These are phyloP conservation scores for Axea sp. DNA, from an alignment of 2,888 invertebrate genomes.

Conservation along the genomic window DNA sequence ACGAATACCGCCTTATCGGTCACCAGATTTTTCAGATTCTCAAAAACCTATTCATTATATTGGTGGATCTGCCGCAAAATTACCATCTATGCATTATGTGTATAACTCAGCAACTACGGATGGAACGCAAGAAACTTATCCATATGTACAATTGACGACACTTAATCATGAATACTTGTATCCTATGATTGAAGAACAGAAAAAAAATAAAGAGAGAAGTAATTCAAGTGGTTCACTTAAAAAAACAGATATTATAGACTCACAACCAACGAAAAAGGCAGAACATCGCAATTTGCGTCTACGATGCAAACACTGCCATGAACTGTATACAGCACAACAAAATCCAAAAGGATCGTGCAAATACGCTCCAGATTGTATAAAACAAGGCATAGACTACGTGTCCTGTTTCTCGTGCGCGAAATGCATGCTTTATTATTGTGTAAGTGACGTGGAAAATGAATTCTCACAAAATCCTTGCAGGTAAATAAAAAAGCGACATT, in stretches of 20 bases:
- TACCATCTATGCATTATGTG: constrained; percentile 69
- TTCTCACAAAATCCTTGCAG: constrained; percentile 92
- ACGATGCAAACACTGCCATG: constrained; percentile 87
- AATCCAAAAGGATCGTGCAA: constrained; percentile 93
- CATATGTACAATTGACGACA: constrained; percentile 91
- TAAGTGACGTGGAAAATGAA: constrained; percentile 94
- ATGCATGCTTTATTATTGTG: constrained; percentile 95
- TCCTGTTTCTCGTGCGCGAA: constrained; percentile 93
- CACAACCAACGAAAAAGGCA: constrained; percentile 79
- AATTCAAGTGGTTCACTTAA: constrained; percentile 81
- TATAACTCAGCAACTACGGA: constrained; percentile 70
- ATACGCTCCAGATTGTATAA: constrained; percentile 91
- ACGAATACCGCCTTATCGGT: constrained; percentile 72
- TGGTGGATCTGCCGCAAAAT: constrained; percentile 66
- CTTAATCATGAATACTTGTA: constrained; percentile 93
- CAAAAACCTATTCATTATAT: constrained; percentile 75
- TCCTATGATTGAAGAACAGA: constrained; percentile 84
- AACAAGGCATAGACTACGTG: constrained; percentile 88
- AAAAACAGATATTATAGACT: constrained; percentile 82
- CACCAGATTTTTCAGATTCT: constrained; percentile 72
- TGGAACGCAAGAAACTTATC: constrained; percentile 84
- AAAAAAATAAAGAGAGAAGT: constrained; percentile 75
- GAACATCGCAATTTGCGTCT: constrained; percentile 78
- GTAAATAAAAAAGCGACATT: too few species aligned
- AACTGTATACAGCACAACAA: constrained; percentile 89